Evolutionary conservation across 2,888 invertebrate genomes (phyloP).

Genomic region (Phyto melanocephala): DNA sequence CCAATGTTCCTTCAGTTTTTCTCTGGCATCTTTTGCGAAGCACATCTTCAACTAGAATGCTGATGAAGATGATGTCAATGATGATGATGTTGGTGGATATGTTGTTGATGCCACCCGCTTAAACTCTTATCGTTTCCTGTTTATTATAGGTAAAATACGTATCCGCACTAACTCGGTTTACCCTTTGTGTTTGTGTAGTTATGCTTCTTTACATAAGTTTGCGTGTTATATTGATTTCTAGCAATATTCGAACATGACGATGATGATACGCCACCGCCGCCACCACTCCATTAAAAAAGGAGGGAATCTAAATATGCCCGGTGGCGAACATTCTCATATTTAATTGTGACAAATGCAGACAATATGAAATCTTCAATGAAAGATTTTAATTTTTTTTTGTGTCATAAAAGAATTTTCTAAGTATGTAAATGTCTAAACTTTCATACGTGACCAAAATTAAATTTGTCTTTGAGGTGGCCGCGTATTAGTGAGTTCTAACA

Average conservation of each 20-base stretch:
- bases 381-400: no score
- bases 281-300: conserved; percentile 42
- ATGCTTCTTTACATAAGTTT: conserved; percentile 48
- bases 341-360: no score
- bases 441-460: no score
- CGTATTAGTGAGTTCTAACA: no score
- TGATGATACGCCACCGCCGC: neutral
- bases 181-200: conserved; percentile 63
- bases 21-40: neutral
- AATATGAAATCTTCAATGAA: no score
- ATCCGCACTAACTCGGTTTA: conserved; percentile 72
- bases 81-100: conserved; percentile 21
- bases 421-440: no score
- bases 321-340: no score
- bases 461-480: no score
- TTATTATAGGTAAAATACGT: conserved; percentile 71
- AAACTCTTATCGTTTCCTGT: conserved; percentile 70
- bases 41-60: neutral
- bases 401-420: no score
- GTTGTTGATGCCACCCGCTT: conserved; percentile 47
- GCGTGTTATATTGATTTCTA: conserved; percentile 62
- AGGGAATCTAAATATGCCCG: no score
- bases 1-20: neutral
- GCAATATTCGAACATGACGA: conserved; percentile 22
- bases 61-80: neutral